These are phyloP conservation scores for Syngnathus typhle DNA, from an alignment of 2,113 vertebrate species.

Conservation along the genomic window DNA sequence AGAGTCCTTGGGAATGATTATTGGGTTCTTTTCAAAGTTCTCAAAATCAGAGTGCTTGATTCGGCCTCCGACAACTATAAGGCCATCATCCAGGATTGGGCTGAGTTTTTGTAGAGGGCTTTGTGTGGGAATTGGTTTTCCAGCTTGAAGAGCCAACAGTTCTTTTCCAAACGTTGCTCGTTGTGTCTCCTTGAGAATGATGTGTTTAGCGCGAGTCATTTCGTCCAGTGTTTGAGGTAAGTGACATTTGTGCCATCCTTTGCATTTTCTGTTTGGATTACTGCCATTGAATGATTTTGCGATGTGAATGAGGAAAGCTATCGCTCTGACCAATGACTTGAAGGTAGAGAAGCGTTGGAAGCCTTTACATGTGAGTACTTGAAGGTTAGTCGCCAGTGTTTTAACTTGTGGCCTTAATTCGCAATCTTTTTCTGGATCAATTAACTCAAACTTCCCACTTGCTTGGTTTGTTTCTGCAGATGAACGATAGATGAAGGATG, in stretches of 20 bases:
- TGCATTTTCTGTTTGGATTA: not conserved
- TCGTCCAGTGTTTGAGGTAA: not conserved
- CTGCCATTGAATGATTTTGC: too few relatives aligned
- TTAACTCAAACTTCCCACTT: too few relatives aligned
- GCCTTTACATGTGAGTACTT: too few relatives aligned
- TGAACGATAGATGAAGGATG: not conserved
- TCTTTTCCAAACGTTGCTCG: not conserved
- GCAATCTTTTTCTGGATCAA: not conserved
- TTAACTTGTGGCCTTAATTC: not conserved
- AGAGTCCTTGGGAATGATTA: not conserved
- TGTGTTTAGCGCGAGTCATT: not conserved
- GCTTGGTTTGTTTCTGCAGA: too few relatives aligned
- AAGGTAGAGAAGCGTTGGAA: too few relatives aligned
- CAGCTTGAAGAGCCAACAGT: not conserved
- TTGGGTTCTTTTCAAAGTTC: not conserved
- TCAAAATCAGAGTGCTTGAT: not conserved
- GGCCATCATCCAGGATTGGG: not conserved
- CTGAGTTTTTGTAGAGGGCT: not conserved
- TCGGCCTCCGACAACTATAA: not conserved
- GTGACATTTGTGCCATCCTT: not conserved
- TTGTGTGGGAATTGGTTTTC: not conserved
- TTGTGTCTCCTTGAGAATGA: not conserved
- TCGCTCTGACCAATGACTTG: too few relatives aligned
- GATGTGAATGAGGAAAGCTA: too few relatives aligned
- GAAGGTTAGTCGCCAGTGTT: too few relatives aligned